Conservation (phyloP, 53 echinoderm and acorn worm genomes). For the Echinarachnius parma region DNA sequence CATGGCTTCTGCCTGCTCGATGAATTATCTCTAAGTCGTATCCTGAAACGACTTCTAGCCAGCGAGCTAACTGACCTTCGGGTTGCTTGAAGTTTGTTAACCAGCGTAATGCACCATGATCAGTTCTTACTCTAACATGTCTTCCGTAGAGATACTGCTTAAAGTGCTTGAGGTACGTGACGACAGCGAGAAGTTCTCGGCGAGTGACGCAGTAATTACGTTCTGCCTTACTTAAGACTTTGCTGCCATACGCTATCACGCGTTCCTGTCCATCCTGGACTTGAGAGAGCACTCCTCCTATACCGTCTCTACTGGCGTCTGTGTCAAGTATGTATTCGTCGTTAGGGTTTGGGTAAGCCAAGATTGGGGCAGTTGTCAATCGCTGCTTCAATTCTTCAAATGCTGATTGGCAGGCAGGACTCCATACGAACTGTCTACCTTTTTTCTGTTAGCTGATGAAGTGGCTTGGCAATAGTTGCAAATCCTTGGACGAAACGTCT, state of each 20-base stretch:
- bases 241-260: constrained; percentile 45
- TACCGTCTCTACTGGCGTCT: constrained; percentile 47
- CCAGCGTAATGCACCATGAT: constrained; percentile 52
- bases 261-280: constrained; percentile 46
- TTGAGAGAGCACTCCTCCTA: constrained; percentile 50
- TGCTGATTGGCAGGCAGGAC: constrained; percentile 22
- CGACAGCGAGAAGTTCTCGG: constrained; percentile 40
- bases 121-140: constrained; percentile 30
- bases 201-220: constrained; percentile 61
- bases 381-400: constrained; percentile 24
- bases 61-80: constrained; percentile 50
- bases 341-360: constrained; percentile 33
- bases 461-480: constrained; percentile 37
- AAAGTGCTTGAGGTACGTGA: constrained; percentile 18
- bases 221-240: constrained; percentile 47
- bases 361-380: constrained; percentile 39
- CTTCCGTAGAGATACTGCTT: constrained; percentile 40
- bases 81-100: constrained; percentile 44
- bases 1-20: constrained; percentile 29
- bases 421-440: constrained; percentile 34
- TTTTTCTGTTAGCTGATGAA: constrained; percentile 51
- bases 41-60: constrained; percentile 20
- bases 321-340: constrained; percentile 45
- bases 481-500: constrained; percentile 47
- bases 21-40: constrained; percentile 35